Percentiles rank a stretch among this genome's conserved stretches.
phyloP scores from a whole-genome alignment of 2,888 invertebrate species.

The Erynnis tages region DNA sequence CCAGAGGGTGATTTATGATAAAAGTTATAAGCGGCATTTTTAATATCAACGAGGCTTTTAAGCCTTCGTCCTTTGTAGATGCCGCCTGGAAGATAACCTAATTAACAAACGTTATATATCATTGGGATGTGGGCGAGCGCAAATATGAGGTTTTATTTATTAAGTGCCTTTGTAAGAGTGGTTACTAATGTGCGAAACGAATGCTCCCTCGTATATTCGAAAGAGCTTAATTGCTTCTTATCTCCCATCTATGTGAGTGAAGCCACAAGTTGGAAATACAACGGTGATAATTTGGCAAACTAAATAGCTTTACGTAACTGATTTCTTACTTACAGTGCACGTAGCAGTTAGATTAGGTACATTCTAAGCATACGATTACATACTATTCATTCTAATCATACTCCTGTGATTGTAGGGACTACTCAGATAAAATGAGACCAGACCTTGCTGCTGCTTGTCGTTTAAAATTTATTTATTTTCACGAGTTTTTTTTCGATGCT shows the following conservation, averaged over 20 bases:
- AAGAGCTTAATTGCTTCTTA: constrained; percentile 58
- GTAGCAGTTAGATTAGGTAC: too few species aligned
- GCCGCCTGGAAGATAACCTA: constrained; percentile 76
- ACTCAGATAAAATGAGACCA: too few species aligned
- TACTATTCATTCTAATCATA: too few species aligned
- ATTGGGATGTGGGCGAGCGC: constrained; percentile 59
- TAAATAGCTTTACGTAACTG: constrained; percentile 1
- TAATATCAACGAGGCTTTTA: constrained; percentile 78
- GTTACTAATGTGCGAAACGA: constrained; percentile 43
- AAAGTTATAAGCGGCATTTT: constrained; percentile 74
- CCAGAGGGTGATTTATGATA: constrained; percentile 79
- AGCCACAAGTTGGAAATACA: constrained; percentile 47
- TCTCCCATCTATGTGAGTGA: constrained; percentile 51
- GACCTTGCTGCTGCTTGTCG: too few species aligned
- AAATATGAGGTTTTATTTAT: constrained; percentile 70
- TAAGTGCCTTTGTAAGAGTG: constrained; percentile 47
- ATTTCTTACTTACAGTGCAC: too few species aligned
- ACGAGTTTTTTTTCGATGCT: too few species aligned
- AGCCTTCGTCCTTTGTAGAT: constrained; percentile 67
- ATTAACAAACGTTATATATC: constrained; percentile 78
- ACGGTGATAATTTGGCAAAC: constrained; percentile 24
- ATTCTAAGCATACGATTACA: too few species aligned
- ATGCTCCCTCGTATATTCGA: constrained; percentile 43
- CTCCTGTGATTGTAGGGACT: too few species aligned
- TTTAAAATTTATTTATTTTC: too few species aligned